Evolutionary conservation across 92 coral and sea anemone species (phyloP), one percentile per base, ranked within the genome.

Genomic region (Micromussa lordhowensis): DNA sequence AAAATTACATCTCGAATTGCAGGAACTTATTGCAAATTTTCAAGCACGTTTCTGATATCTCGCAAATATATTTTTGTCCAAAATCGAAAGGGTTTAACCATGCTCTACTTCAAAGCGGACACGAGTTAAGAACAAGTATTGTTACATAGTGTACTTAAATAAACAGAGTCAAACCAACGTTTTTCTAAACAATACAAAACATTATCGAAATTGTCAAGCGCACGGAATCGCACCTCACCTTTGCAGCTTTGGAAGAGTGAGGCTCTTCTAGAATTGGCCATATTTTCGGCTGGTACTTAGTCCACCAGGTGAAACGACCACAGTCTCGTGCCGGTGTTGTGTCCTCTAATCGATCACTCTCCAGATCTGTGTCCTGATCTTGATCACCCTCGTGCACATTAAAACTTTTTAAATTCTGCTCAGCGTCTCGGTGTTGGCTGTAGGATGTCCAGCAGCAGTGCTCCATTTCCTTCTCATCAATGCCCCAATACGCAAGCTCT

Each of bases 401-500:
- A 59, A 95, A 95, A 89, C 95, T 96, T 68, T 95, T 97, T 74
- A 97, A 85, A 74, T 97, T 97, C 72, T 97, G 91, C 72, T 97
- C 99, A 3, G 99, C 99, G 17, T 96, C 99, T 54, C 99, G 83
- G 84, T 96, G 99, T 55, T 96, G 99, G 18, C 91, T 95, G 75
- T 96, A 96, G 4, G 94, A 93, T 0, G 96, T 93, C 99, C 99
- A 96, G n/a, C 99, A 96, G 58, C 99, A 96, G 2, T 96, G 99
- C 54, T 96, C 99, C 99, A 96, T 96, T 22, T 96, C 99, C 75
- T 96, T 96, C 87, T 96, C 99, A 68, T 96, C 99, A 24, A 96
- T 96, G 22, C 99, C 99, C 99, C 99, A 96, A 75, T 96, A 96
- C 3, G 92, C 93, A 22, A 96, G 96, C 81, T 96, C 99, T 66